Conservation (phyloP, 2,888 invertebrate species). For the Hemistola chrysoprasaria region DNA sequence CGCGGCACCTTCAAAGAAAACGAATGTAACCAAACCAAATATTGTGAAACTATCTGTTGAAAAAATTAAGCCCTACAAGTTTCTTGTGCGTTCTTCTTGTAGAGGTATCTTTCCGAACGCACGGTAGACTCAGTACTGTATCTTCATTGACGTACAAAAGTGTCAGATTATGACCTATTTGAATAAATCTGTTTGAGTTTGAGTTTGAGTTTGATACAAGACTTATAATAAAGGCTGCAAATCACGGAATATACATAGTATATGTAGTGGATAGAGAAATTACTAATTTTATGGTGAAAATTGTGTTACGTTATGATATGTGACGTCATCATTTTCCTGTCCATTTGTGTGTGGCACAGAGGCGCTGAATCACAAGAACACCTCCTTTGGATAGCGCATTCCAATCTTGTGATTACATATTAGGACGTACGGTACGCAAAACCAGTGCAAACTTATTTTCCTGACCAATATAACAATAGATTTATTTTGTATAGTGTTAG, state of each 20-base stretch:
- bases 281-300: slow-evolving; percentile 81
- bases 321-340: slow-evolving; percentile 48
- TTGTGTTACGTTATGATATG: slow-evolving; percentile 83
- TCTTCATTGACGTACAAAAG: too few species aligned
- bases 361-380: slow-evolving; percentile 9
- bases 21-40: too few species aligned
- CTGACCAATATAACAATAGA: slow-evolving; percentile 63
- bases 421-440: slow-evolving; percentile 28
- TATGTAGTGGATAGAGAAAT: slow-evolving; percentile 75
- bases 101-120: too few species aligned
- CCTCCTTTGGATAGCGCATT: slow-evolving; percentile 70
- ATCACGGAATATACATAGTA: slow-evolving; percentile 80
- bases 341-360: slow-evolving; percentile 26
- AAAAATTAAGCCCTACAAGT: too few species aligned
- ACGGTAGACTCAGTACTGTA: too few species aligned
- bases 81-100: too few species aligned
- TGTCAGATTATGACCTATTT: too few species aligned
- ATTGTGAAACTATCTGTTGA: too few species aligned
- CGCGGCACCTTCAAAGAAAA: too few species aligned
- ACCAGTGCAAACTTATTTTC: slow-evolving; percentile 59
- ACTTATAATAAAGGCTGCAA: slow-evolving; percentile 83
- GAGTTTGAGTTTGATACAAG: too few species aligned
- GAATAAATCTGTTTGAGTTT: too few species aligned
- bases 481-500: slow-evolving; percentile 61
- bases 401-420: slow-evolving; percentile 60